Evolutionary conservation across 2,797 vertebrate genomes (phyloP).

Genomic region (Chromobotia macracanthus): DNA sequence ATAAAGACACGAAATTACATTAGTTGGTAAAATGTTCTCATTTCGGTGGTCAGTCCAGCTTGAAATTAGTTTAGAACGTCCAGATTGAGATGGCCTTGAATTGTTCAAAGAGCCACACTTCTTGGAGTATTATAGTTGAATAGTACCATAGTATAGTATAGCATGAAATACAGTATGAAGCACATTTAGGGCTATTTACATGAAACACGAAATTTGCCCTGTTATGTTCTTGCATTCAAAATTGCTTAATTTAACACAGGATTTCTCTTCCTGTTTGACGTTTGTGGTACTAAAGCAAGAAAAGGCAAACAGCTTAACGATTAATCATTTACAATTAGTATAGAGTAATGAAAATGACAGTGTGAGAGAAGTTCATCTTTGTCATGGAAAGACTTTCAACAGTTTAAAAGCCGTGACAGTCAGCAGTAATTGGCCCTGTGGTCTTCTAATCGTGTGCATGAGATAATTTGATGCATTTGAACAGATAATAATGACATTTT

Average conservation of each 20-base stretch:
- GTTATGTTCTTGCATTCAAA: too few relatives aligned
- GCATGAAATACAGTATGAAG: too few relatives aligned
- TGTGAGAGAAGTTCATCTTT: background rate
- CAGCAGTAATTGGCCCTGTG: background rate
- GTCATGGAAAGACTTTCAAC: background rate
- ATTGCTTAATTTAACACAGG: too few relatives aligned
- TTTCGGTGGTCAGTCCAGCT: background rate
- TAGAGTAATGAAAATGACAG: background rate
- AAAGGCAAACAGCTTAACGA: background rate
- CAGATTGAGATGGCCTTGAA: background rate
- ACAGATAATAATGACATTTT: conserved; percentile 30
- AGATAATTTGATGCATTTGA: conserved; percentile 26
- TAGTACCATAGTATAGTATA: too few relatives aligned
- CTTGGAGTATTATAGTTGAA: background rate
- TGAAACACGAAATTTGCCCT: too few relatives aligned
- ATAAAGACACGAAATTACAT: background rate
- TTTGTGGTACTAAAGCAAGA: background rate
- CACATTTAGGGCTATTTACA: background rate
- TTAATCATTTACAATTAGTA: background rate
- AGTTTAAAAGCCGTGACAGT: background rate
- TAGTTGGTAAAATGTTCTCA: background rate
- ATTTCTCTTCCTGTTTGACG: background rate
- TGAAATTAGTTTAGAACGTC: background rate
- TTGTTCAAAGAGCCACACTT: background rate
- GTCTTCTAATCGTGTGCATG: conserved; percentile 38